These are phyloP conservation scores for Lypha dubia DNA, from an alignment of 2,888 invertebrate species.

Conservation along the genomic window DNA sequence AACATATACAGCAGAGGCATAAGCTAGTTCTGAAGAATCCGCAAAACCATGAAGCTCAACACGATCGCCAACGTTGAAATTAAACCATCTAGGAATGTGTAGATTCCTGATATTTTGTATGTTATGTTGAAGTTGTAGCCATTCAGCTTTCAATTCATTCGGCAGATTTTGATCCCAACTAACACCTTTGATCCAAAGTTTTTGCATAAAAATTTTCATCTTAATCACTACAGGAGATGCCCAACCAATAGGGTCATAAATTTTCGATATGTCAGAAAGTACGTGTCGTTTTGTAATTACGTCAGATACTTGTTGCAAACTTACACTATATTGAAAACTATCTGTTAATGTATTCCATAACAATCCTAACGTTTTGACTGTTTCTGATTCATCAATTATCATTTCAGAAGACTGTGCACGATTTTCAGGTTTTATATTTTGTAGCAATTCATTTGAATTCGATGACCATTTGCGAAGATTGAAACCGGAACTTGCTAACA, in stretches of 20 bases:
- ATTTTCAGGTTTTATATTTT: conserved; percentile 1
- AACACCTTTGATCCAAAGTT: conserved; percentile 49
- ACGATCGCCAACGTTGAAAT: neutral
- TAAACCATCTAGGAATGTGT: conserved; percentile 29
- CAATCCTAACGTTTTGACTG: too few species aligned
- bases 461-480: conserved; percentile 43
- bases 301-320: too few species aligned
- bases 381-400: too few species aligned
- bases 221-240: too few species aligned
- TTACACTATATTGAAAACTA: too few species aligned
- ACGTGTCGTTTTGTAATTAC: too few species aligned
- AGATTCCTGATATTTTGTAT: conserved; percentile 21
- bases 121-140: conserved; percentile 19
- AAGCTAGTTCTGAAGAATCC: conserved; percentile 20
- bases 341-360: too few species aligned
- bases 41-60: conserved; percentile 59
- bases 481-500: conserved; percentile 31
- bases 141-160: neutral
- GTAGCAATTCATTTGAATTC: conserved; percentile 4
- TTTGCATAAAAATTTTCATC: conserved; percentile 5
- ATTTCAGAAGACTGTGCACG: neutral
- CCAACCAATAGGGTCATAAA: too few species aligned
- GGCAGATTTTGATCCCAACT: conserved; percentile 37
- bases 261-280: too few species aligned
- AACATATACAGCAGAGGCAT: too few species aligned